Conservation (phyloP, 2,888 invertebrate species). For the Phengaris alcon region DNA sequence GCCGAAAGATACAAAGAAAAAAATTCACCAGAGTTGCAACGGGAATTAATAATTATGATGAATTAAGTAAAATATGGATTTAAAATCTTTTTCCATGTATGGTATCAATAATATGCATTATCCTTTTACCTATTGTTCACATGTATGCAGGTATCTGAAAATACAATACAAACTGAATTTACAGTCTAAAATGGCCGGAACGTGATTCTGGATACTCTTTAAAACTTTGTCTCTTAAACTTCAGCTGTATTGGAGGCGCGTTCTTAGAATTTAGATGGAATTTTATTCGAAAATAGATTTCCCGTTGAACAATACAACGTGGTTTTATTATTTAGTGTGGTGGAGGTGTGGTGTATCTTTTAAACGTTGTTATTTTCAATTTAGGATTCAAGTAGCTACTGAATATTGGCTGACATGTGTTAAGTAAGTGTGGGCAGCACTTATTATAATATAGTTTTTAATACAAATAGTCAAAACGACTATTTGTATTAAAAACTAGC, state of each 20-base stretch:
- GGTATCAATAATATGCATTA: background rate
- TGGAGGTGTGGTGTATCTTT: background rate
- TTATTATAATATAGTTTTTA: too few relatives aligned
- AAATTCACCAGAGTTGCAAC: too few relatives aligned
- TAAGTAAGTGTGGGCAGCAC: too few relatives aligned
- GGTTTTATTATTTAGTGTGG: conserved; percentile 7
- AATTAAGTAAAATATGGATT: background rate
- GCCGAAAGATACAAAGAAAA: too few relatives aligned
- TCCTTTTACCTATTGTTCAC: background rate
- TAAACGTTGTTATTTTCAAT: background rate
- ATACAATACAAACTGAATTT: conserved; percentile 12
- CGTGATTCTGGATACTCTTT: conserved; percentile 19
- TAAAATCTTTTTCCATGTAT: background rate
- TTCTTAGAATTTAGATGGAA: conserved; percentile 22
- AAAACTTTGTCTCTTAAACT: conserved; percentile 26
- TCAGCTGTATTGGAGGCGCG: conserved; percentile 12
- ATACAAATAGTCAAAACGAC: too few relatives aligned
- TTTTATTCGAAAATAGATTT: conserved; percentile 23
- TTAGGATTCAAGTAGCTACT: background rate
- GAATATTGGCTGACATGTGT: too few relatives aligned
- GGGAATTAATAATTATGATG: too few relatives aligned
- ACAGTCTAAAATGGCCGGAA: conserved; percentile 1
- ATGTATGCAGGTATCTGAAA: background rate
- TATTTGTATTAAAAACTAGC: too few relatives aligned
- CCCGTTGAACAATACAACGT: background rate